phyloP scores from a whole-genome alignment of 1,140 invertebrate genomes.

The Mamestra configurata region DNA sequence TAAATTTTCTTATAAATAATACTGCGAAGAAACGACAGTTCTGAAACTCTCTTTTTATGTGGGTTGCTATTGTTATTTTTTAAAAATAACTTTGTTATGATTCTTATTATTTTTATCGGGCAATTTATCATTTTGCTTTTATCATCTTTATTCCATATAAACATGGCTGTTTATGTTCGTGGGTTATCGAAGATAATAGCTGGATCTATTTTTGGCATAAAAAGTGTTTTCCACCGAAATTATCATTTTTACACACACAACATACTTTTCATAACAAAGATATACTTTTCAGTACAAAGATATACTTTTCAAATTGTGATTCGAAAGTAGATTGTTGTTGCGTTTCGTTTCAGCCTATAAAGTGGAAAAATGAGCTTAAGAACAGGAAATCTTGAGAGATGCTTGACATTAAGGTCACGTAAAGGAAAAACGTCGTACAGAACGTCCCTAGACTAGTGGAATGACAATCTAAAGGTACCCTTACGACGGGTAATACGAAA shows the following conservation, averaged over 20 bases:
- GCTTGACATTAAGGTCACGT: slow-evolving; percentile 19
- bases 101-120: slow-evolving; percentile 6
- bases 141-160: neutral
- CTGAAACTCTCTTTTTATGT: neutral
- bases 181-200: neutral
- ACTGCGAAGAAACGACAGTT: neutral
- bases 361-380: neutral
- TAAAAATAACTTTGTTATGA: no score
- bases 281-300: no score
- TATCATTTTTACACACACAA: no score
- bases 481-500: neutral
- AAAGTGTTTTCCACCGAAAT: no score
- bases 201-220: no score
- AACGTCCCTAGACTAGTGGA: neutral
- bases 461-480: slow-evolving; percentile 7
- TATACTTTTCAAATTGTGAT: neutral
- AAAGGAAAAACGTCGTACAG: neutral
- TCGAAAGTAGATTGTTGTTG: no score
- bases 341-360: neutral
- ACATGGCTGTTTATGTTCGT: neutral
- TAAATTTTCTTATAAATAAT: no score
- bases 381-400: slow-evolving; percentile 2
- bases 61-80: neutral
- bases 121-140: neutral
- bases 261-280: no score